A percentile compares a stretch with the other conserved stretches of the same genome.
Conservation (phyloP, 30 jellyfish, hydroid and myxozoan genomes). For the Nemopilema nomurai region DNA sequence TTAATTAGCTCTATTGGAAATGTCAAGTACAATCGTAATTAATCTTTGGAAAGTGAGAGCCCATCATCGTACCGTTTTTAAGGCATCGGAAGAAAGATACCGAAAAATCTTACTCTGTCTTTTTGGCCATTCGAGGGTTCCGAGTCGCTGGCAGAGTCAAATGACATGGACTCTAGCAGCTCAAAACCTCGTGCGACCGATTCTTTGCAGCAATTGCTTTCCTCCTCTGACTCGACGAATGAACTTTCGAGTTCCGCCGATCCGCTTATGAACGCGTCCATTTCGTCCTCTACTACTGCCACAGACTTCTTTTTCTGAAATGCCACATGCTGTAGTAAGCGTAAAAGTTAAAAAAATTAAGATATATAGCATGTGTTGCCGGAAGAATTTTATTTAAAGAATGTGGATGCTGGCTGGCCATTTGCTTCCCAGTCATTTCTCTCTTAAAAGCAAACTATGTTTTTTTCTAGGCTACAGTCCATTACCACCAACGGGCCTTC, state of each 20-base stretch:
- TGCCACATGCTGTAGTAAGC: too few species aligned
- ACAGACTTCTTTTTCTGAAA: too few species aligned
- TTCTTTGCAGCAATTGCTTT: neutral
- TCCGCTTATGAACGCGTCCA: neutral
- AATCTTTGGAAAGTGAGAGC: neutral
- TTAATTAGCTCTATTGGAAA: neutral
- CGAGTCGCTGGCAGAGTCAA: neutral
- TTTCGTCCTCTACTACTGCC: too few species aligned
- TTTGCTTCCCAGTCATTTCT: too few species aligned
- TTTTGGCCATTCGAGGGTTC: neutral
- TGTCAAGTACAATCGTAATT: neutral
- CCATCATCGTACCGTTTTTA: neutral
- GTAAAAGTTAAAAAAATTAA: too few species aligned
- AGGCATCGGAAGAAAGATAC: neutral
- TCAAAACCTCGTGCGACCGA: neutral
- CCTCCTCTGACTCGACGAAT: neutral
- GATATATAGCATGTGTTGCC: too few species aligned
- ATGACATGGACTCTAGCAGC: neutral
- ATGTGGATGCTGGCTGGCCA: too few species aligned
- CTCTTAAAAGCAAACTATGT: too few species aligned
- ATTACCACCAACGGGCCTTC: too few species aligned
- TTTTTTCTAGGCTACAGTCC: too few species aligned
- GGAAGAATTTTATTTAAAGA: too few species aligned
- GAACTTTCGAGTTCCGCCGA: neutral
- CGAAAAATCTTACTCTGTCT: neutral